A percentile compares a stretch with the other conserved stretches of the same genome.
Evolutionary conservation across 2,113 vertebrate genomes (phyloP).

Genomic region (Benitochromis conjunctus): DNA sequence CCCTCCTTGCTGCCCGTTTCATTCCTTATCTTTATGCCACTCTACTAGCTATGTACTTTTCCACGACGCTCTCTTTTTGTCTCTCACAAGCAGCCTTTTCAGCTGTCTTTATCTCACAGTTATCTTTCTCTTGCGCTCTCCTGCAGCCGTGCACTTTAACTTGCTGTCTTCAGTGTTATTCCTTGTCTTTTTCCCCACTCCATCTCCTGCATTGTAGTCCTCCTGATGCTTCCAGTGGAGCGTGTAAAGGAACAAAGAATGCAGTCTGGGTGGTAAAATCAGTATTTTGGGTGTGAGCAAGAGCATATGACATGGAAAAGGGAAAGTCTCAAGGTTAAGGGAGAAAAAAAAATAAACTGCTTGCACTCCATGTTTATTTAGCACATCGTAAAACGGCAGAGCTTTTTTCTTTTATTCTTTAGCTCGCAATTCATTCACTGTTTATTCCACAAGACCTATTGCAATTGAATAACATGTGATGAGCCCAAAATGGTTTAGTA

Average conservation of each 20-base stretch:
- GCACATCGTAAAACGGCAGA: not conserved
- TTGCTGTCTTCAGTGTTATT: slow-evolving; percentile 4
- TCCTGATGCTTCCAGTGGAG: slow-evolving; percentile 9
- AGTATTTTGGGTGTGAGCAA: slow-evolving; percentile 15
- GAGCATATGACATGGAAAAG: not conserved
- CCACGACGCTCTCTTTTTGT: slow-evolving; percentile 30
- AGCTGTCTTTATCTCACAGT: slow-evolving; percentile 21
- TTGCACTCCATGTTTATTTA: not conserved
- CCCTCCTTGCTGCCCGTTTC: not conserved
- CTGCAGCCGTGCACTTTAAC: slow-evolving; percentile 25
- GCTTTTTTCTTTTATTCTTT: not conserved
- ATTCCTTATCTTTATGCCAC: slow-evolving; percentile 19
- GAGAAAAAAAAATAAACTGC: not conserved
- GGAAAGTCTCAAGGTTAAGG: not conserved
- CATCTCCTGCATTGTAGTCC: slow-evolving; percentile 2
- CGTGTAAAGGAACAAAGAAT: slow-evolving; percentile 21
- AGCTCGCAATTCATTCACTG: not conserved
- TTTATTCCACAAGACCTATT: slow-evolving; percentile 16
- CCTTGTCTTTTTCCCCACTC: not conserved
- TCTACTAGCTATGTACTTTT: slow-evolving; percentile 11
- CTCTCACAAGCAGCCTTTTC: slow-evolving; percentile 14
- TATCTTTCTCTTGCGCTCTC: slow-evolving; percentile 19
- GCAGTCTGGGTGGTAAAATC: slow-evolving; percentile 43
- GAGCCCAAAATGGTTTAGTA: slow-evolving; percentile 18
- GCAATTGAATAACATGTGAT: slow-evolving; percentile 27